phyloP scores from a whole-genome alignment of 2,113 vertebrate genomes.

The Rousettus leschenaultii region DNA sequence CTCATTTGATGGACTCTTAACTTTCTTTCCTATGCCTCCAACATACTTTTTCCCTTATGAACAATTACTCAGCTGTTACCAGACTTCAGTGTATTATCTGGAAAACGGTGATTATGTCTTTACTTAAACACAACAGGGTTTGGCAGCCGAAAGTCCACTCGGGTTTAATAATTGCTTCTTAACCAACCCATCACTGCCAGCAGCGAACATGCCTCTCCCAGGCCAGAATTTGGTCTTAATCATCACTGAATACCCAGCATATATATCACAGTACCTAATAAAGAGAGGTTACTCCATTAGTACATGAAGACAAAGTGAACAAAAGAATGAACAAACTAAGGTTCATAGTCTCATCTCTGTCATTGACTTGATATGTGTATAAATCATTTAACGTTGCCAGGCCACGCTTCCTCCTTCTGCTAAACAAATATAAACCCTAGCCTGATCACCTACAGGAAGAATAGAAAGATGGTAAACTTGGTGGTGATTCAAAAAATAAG shows the following conservation, averaged over 20 bases:
- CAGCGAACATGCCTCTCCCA: neutral
- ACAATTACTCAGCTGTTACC: neutral
- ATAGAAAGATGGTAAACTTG: neutral
- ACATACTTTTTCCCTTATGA: neutral
- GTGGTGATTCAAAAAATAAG: conserved; percentile 5
- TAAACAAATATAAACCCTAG: neutral
- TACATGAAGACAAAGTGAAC: neutral
- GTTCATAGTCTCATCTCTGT: neutral
- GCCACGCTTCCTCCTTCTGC: neutral
- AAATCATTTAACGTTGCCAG: neutral
- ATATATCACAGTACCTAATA: neutral
- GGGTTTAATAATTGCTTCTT: neutral
- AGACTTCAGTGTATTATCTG: neutral
- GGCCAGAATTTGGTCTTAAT: neutral
- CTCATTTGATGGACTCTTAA: neutral
- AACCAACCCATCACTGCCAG: neutral
- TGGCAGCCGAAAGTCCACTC: neutral
- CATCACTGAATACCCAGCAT: neutral
- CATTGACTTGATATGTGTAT: neutral
- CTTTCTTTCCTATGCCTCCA: neutral
- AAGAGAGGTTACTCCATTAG: neutral
- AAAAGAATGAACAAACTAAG: neutral
- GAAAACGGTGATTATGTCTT: neutral
- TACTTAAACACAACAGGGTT: neutral
- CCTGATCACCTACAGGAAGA: neutral